A percentile compares a stretch with the other conserved stretches of the same genome.
Conservation (phyloP, 2,797 vertebrate genomes). For the Mus spretus region DNA sequence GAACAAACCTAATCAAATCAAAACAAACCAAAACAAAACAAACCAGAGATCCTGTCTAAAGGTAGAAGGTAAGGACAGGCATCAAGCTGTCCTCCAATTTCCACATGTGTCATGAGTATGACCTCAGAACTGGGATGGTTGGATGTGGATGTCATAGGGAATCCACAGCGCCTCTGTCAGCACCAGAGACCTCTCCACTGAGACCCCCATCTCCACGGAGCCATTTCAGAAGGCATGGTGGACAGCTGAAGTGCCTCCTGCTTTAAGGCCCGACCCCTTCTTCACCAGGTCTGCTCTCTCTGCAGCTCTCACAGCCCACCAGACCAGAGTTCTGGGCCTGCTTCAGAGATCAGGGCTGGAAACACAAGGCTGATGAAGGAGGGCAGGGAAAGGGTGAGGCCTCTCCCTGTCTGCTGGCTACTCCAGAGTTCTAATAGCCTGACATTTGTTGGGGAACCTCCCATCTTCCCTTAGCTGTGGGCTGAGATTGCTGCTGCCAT, state of each 20-base stretch:
- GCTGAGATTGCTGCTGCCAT: background rate
- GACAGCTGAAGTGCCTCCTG: background rate
- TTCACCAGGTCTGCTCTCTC: background rate
- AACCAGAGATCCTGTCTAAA: background rate
- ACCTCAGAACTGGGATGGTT: background rate
- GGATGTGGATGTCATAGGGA: background rate
- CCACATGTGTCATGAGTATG: background rate
- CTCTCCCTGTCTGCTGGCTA: background rate
- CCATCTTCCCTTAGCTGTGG: background rate
- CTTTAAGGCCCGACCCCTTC: background rate
- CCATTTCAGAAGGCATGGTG: background rate
- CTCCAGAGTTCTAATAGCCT: background rate
- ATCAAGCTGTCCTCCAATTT: background rate
- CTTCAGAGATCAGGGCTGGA: background rate
- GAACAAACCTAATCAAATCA: background rate
- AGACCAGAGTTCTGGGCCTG: background rate
- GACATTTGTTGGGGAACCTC: background rate
- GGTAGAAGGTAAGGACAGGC: background rate
- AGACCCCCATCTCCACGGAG: background rate
- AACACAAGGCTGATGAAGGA: background rate
- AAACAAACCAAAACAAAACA: background rate
- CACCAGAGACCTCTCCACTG: background rate
- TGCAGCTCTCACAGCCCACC: background rate
- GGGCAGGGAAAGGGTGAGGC: fast-evolving
- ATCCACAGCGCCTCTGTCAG: background rate